Evolutionary conservation across 2,888 invertebrate genomes (phyloP), one percentile per base, ranked within the genome.

Genomic region (Aromia moschata): DNA sequence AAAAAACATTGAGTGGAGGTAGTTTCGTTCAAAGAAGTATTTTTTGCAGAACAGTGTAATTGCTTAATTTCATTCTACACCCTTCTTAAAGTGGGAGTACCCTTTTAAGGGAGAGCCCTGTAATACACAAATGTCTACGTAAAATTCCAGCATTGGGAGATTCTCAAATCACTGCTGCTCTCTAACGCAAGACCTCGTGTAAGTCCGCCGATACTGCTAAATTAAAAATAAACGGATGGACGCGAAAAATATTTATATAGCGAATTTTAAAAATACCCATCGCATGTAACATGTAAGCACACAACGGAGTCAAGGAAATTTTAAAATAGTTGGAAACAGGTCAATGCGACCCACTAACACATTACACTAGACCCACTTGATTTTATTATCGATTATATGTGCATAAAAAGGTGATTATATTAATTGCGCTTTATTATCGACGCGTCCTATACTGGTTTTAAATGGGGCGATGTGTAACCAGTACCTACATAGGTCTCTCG

Each of bases 331-430:
- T 47, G 56, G 65, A 71, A 74, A 74, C 67, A 60, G 74, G 75
- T 75, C 75, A 74, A 68, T 73, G 74, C 68, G 74, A 74, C 74
- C 74, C 67, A 71, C 69, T 74, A 62, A 71, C 74, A 73, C 68
- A 73, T 65, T 76, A 75, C 70, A 76, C 76, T 74, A 76, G 75
- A 76, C 76, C 76, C 60, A 72, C 66, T 65, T 70, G 14, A 17
- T 15, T 52, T 17, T 41, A 52, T 41, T 41, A 52, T 52, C 52
- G 52, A 37, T 30, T 30, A 10, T n/a, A 33, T 25, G 15, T 30
- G n/a, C 12, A 52, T 41, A 31, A 31, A 41, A 52, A 40, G 11
- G 36, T 10, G 14, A 40, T 41, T 40, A 52, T 30, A 31, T 52
- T 10, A 52, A 30, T 52, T 11, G n/a, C 31, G 11, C 12, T 15